Conservation (phyloP, 2,888 invertebrate species). For the Athalia circularis region DNA sequence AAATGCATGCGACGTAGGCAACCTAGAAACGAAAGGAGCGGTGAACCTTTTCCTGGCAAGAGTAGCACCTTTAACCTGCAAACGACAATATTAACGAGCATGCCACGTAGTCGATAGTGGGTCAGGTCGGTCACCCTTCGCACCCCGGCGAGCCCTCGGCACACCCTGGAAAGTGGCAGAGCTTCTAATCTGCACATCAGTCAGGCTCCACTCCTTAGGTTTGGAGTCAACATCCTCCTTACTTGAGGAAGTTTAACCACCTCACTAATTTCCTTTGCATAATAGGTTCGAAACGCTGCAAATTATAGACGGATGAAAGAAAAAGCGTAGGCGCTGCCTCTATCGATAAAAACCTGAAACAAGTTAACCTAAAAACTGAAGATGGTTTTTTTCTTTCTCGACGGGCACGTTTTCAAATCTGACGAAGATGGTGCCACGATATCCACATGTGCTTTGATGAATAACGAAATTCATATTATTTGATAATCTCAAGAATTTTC, state of each 20-base stretch:
- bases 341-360: background rate
- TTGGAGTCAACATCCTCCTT: constrained; percentile 35
- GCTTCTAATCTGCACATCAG: constrained; percentile 35
- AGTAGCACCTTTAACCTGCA: constrained; percentile 11
- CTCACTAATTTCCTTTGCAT: background rate
- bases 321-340: background rate
- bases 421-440: too few species aligned
- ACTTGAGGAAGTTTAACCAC: constrained; percentile 9
- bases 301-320: background rate
- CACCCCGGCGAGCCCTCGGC: constrained; percentile 14
- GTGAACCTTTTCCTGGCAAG: constrained; percentile 12
- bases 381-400: too few species aligned
- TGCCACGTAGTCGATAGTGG: constrained; percentile 38
- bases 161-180: constrained; percentile 12
- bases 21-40: constrained; percentile 9
- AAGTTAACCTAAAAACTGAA: background rate
- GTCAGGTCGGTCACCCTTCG: constrained; percentile 41
- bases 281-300: background rate
- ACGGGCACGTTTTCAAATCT: too few species aligned
- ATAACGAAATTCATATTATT: too few species aligned
- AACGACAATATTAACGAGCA: constrained; percentile 40
- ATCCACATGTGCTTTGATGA: too few species aligned
- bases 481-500: too few species aligned
- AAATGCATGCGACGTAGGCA: background rate
- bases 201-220: constrained; percentile 26